These are phyloP conservation scores for Bubo scandiacus DNA, from an alignment of 2,113 vertebrate genomes.

Conservation along the genomic window DNA sequence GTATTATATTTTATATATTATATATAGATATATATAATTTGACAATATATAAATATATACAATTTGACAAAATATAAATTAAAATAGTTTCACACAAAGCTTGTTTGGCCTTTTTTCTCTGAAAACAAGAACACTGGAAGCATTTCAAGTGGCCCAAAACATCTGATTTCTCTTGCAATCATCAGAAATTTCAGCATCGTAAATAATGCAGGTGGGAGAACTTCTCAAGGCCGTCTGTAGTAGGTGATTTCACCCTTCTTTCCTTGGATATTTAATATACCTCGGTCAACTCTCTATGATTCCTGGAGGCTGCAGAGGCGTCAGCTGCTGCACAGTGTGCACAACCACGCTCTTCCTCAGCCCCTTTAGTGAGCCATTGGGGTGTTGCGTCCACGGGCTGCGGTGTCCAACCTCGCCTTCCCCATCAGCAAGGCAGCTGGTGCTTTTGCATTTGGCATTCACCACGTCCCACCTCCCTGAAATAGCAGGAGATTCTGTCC, in stretches of 20 bases:
- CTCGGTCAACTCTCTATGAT: neutral
- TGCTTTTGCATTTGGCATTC: neutral
- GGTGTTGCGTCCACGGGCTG: neutral
- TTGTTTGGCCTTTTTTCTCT: neutral
- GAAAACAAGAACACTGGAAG: neutral
- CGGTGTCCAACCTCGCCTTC: neutral
- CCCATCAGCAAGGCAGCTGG: neutral
- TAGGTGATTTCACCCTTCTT: too few species aligned
- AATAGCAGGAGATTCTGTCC: neutral
- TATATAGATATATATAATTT: too few species aligned
- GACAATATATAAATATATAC: too few species aligned
- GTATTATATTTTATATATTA: too few species aligned
- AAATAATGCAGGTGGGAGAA: neutral
- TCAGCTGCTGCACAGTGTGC: fast-evolving
- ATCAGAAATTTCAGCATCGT: neutral
- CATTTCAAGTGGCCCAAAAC: neutral
- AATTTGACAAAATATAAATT: neutral
- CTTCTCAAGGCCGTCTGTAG: neutral
- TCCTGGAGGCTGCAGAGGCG: neutral
- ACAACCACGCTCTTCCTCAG: neutral
- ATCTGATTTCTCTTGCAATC: neutral
- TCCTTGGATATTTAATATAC: neutral
- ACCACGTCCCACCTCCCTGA: neutral
- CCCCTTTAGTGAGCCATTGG: neutral
- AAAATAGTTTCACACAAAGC: neutral